A percentile compares a stretch with the other conserved stretches of the same genome.
Conservation (phyloP, 2,888 invertebrate genomes). For the Pomacea canaliculata region DNA sequence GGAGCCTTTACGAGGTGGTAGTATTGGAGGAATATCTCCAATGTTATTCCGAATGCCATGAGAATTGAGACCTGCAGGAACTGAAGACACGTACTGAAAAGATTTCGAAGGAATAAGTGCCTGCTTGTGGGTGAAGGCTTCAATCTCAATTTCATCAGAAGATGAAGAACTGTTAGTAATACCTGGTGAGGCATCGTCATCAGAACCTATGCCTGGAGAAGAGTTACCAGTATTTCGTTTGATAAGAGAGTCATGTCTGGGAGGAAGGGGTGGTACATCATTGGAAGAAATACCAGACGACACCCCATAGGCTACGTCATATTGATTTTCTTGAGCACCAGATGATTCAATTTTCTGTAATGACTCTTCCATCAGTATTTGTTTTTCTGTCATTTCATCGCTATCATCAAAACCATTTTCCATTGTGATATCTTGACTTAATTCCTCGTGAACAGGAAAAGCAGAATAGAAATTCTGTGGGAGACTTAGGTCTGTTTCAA, state of each 20-base stretch:
- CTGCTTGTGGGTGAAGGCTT: not conserved
- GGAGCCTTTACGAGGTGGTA: slow-evolving; percentile 11
- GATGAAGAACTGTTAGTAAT: not conserved
- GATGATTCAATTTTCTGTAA: too few species aligned
- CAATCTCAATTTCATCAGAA: slow-evolving; percentile 5
- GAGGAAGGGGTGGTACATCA: slow-evolving; percentile 33
- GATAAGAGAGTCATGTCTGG: slow-evolving; percentile 31
- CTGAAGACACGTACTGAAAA: slow-evolving; percentile 5
- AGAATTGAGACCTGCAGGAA: too few species aligned
- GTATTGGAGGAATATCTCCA: slow-evolving; percentile 23
- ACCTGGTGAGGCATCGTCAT: not conserved
- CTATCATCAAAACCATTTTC: too few species aligned
- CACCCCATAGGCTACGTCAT: too few species aligned
- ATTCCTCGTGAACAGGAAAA: slow-evolving; percentile 7
- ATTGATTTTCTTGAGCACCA: too few species aligned
- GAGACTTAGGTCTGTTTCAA: not conserved
- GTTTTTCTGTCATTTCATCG: too few species aligned
- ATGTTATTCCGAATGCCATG: not conserved
- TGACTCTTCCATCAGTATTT: too few species aligned
- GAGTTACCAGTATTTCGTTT: not conserved
- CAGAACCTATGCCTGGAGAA: not conserved
- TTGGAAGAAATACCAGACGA: not conserved
- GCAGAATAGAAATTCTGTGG: slow-evolving; percentile 20
- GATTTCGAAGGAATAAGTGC: slow-evolving; percentile 3
- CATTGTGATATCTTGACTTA: not conserved